Evolutionary conservation across 1,140 invertebrate species (phyloP), one percentile per base, ranked within the genome.

Genomic region (Euura saliciscinereae): DNA sequence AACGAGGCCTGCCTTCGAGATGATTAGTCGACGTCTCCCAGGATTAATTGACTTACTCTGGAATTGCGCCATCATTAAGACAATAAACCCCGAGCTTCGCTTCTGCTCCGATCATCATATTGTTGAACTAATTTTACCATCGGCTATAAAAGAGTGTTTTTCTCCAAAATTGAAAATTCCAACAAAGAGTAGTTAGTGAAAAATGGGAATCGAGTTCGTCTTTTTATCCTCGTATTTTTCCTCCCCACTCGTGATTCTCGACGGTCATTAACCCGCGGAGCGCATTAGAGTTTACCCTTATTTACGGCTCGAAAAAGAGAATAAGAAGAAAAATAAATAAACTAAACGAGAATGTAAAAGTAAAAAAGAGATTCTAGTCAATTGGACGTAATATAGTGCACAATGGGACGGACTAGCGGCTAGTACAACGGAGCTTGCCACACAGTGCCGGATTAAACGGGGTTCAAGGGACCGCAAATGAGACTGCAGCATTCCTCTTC

Each of bases 301-400:
- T 77, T 77, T 77, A 77, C 71, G 73, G 65, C 43, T 64, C 73
- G 76, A 65, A 77, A 77, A 77, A 77, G 28, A 28, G 28, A 28
- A 28, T 28, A 1, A 28, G 28, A 28, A 28, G 28, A 28, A 28
- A 28, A 28, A 28, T 28, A 28, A 28, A 28, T 0, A 28, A 28
- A 28, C 28, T 28, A 28, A 28, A 28, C 28, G 28, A 28, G 28
- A 28, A 28, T 28, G 28, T 28, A 28, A 28, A 28, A 28, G 28
- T 28, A 28, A 28, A 28, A 28, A 28, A 28, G 28, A 28, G 13
- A 75, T 77, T 77, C 74, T 28, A 73, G 69, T 75, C 74, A 75
- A 77, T 77, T 77, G 74, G 72, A 59, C 76, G 74, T 75, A 77
- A 77, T 77, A 73, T 69, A 75, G 76, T 68, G 73, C 71, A 75